A percentile compares a stretch with the other conserved stretches of the same genome.
These are phyloP conservation scores for Sylvilagus bachmani DNA, from an alignment of 2,113 vertebrate genomes.

Conservation along the genomic window DNA sequence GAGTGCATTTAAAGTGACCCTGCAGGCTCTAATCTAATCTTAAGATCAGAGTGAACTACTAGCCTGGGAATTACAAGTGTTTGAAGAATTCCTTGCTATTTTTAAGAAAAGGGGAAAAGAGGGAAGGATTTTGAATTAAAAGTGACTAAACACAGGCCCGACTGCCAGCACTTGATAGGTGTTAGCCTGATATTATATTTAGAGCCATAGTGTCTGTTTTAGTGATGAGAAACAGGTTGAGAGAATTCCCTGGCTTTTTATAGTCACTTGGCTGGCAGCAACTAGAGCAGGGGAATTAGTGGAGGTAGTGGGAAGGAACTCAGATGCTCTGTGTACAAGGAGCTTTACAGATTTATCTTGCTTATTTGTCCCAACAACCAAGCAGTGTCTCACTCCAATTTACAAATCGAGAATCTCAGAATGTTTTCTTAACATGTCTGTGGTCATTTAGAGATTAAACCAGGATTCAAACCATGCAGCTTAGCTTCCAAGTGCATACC, in stretches of 20 bases:
- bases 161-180: not conserved
- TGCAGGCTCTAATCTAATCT: constrained; percentile 43
- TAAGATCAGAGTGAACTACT: not conserved
- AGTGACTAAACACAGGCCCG: not conserved
- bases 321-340: not conserved
- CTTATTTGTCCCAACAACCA: not conserved
- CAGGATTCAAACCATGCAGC: not conserved
- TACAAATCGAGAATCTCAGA: not conserved
- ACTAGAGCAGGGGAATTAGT: not conserved
- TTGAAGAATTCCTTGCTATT: not conserved
- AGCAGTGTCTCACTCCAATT: not conserved
- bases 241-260: not conserved
- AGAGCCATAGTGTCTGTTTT: not conserved
- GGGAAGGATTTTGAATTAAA: not conserved
- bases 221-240: not conserved
- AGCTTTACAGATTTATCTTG: not conserved
- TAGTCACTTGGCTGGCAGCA: not conserved
- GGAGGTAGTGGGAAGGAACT: not conserved
- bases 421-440: not conserved
- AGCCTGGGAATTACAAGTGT: not conserved
- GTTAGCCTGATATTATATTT: not conserved
- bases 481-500: not conserved
- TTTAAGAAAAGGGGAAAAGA: not conserved
- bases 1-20: not conserved
- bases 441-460: not conserved